Evolutionary conservation across 2,888 invertebrate species (phyloP), one percentile per base, ranked within the genome.

Genomic region (Hyalella azteca): DNA sequence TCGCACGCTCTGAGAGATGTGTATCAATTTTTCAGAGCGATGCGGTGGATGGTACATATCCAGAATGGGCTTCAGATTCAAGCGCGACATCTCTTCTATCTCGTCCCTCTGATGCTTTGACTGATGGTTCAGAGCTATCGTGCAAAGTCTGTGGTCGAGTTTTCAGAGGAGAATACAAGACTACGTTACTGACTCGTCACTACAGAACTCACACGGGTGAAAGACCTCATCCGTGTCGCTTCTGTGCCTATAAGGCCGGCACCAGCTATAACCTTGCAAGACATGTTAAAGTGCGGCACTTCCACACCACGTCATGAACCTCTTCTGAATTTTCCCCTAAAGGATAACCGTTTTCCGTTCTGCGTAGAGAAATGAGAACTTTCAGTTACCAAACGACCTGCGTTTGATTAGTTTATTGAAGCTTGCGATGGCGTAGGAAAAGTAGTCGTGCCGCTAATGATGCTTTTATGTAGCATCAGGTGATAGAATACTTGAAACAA

Each of bases 131-230:
- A 22, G 36, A 45, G 9, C 73, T 39, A 5, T 50, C 29, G 48
- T 82, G 82, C 78, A 78, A 79, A 29, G 50, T 81, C 45, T 82
- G 82, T 66, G 79, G 82, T 49, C 78, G 82, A 75, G 45, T 75
- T 75, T 82, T 82, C 78, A 81, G 73, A 60, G 82, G 82, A 49
- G 81, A 79, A 26, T 82, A 82, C 78, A 81, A 81, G 49, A 66
- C 78, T 60, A 82, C 82, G 22, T 79, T 82, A 49, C 78, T 82
- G 73, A 79, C 79, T 49, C 83, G 83, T 48, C 83, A 83, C 80
- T 66, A 80, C 77, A 66, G 83, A 78, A 83, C 80, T 48, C 83
- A 83, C 79, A 83, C 82, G 4, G 82, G 82, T 45, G 82, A 82
- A 77, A 81, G 79, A 50, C 82, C 82, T 2, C 81, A 81, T 60